Conservation (phyloP, 2,797 vertebrate species). For the Hypotaenidia philippensis region DNA sequence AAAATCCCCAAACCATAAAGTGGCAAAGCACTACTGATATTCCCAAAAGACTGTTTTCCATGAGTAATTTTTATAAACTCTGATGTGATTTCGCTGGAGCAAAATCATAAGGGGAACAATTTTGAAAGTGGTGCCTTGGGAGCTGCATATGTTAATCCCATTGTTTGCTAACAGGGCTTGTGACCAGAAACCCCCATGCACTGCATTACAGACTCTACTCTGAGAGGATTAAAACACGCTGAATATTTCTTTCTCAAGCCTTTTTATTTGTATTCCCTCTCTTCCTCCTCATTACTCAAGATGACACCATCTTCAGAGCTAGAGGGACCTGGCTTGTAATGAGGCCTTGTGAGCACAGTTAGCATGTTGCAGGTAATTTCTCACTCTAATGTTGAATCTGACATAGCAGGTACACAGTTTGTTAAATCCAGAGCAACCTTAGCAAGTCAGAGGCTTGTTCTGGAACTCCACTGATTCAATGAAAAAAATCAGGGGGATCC, state of each 20-base stretch:
- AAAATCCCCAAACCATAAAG: neutral
- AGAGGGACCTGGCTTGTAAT: neutral
- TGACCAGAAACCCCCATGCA: neutral
- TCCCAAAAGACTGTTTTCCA: neutral
- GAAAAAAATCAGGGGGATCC: neutral
- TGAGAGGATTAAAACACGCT: neutral
- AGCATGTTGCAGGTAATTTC: neutral
- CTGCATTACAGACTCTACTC: neutral
- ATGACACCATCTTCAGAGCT: neutral
- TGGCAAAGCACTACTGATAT: neutral
- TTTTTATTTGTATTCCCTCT: neutral
- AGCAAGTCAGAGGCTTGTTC: neutral
- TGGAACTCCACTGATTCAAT: neutral
- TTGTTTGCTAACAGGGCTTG: conserved; percentile 37
- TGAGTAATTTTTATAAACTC: conserved; percentile 19
- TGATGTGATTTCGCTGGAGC: neutral
- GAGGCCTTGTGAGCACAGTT: neutral
- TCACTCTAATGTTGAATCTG: neutral
- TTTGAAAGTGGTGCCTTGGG: conserved; percentile 21
- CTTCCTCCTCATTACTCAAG: neutral
- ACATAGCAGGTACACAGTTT: neutral
- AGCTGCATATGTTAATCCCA: neutral
- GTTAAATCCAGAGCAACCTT: neutral
- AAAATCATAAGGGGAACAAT: neutral
- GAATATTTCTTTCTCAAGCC: neutral